phyloP scores from a whole-genome alignment of 1,140 invertebrate species.

The Elymnias hypermnestra region DNA sequence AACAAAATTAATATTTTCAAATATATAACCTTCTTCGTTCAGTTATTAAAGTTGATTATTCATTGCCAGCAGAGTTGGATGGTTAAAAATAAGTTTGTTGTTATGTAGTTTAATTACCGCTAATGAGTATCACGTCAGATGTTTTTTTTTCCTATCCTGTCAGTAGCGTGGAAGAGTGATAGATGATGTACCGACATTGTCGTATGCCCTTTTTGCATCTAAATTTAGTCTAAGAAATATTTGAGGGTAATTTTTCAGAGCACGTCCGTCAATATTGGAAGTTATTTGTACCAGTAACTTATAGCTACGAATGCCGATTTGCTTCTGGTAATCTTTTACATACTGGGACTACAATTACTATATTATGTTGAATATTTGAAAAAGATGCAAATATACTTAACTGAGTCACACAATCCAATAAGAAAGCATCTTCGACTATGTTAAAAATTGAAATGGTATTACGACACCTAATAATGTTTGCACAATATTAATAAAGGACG shows the following conservation, averaged over 20 bases:
- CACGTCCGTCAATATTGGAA: not conserved
- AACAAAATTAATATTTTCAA: not conserved
- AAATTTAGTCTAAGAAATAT: not conserved
- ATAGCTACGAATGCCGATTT: too few relatives aligned
- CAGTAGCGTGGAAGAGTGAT: not conserved
- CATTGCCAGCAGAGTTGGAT: not conserved
- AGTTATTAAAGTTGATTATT: not conserved
- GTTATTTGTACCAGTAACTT: too few relatives aligned
- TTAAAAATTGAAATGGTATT: too few relatives aligned
- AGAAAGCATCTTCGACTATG: too few relatives aligned
- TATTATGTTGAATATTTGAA: too few relatives aligned
- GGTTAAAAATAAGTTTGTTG: constrained; percentile 4
- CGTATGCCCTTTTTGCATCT: not conserved
- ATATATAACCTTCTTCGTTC: not conserved
- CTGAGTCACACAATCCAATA: too few relatives aligned
- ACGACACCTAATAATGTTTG: too few relatives aligned
- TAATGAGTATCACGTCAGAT: constrained; percentile 7
- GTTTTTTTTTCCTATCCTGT: not conserved
- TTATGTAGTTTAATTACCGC: constrained; percentile 3
- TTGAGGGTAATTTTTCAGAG: not conserved
- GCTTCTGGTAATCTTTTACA: too few relatives aligned
- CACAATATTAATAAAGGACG: too few relatives aligned
- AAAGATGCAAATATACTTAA: too few relatives aligned
- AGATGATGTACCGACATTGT: constrained; percentile 1
- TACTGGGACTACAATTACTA: too few relatives aligned